Evolutionary conservation across 2,888 invertebrate genomes (phyloP), one percentile per base, ranked within the genome.

Genomic region (Atethmia centrago): DNA sequence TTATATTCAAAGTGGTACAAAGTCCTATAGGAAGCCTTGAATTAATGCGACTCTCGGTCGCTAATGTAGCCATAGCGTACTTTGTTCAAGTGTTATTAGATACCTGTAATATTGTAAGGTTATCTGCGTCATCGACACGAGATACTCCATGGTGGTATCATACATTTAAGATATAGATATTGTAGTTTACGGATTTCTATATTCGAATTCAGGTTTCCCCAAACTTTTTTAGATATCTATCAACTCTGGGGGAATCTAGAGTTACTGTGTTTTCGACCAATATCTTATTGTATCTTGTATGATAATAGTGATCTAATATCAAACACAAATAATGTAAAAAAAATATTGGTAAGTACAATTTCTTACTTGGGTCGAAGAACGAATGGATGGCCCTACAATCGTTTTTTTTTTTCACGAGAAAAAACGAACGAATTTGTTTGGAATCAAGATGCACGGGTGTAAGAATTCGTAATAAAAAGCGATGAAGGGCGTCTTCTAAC

Each of bases 11-110:
- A 56, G 53, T 9, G 58, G 59, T 64, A 67, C 55, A 61, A 70
- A 79, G 83, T 71, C 36, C 67, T 74, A 12, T 31, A 31, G 3
- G 42, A 36, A 68, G 31, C 83, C 75, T 83, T 83, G 75, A 63
- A 66, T 69, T 31, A 82, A 71, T 65, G 61, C 16, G 28, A 42
- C 61, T 63, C 58, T 36, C 62, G 28, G 55, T 28, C n/a, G 45
- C 59, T 61, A 70, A 70, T 53, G 51, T 56, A 53, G 42, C 61
- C 47, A 58, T 45, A 51, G 40, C 47, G 62, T 79, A 74, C 55
- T 67, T 82, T 77, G 82, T 67, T 72, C 72, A 51, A 82, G 67
- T 71, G 62, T 59, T 72, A 59, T 64, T 56, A 71, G 56, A 40
- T 66, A 65, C 72, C 47, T 61, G 36, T 62, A 53, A 68, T 47